phyloP scores from a whole-genome alignment of 2,797 vertebrate genomes.

The Eurystomus glaucurus region DNA sequence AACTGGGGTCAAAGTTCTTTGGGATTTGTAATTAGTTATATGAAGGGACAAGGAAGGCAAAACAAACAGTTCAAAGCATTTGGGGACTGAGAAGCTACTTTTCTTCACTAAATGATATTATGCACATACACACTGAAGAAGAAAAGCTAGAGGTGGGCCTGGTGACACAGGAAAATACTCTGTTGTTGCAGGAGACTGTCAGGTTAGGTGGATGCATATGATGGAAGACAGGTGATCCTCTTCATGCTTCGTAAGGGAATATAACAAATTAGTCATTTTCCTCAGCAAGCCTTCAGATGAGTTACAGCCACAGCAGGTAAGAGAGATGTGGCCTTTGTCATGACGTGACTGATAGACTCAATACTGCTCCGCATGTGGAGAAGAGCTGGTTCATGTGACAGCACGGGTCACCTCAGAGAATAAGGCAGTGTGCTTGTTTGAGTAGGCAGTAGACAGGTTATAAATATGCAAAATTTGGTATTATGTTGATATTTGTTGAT shows the following conservation, averaged over 20 bases:
- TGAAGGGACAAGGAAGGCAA: not conserved
- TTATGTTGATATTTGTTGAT: conserved; percentile 53
- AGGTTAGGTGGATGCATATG: not conserved
- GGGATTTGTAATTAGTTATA: not conserved
- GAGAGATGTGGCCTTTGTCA: not conserved
- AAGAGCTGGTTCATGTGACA: not conserved
- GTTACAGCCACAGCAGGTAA: not conserved
- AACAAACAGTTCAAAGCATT: not conserved
- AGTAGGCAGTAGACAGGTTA: not conserved
- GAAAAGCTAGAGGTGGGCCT: not conserved
- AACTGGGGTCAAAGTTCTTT: not conserved
- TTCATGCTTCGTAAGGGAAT: accelerated
- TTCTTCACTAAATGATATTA: not conserved
- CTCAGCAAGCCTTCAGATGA: conserved; percentile 12
- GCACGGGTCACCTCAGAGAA: not conserved
- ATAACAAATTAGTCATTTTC: not conserved
- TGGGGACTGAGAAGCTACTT: not conserved
- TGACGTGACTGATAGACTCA: not conserved
- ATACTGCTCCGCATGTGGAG: not conserved
- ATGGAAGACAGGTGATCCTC: not conserved
- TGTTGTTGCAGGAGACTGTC: not conserved
- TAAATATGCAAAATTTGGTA: conserved; percentile 44
- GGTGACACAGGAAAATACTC: not conserved
- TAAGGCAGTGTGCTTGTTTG: not conserved
- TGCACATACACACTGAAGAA: not conserved